Percentiles rank a stretch among this genome's conserved stretches.
Evolutionary conservation across 2,797 vertebrate species (phyloP).

Genomic region (Rallus crepitans): DNA sequence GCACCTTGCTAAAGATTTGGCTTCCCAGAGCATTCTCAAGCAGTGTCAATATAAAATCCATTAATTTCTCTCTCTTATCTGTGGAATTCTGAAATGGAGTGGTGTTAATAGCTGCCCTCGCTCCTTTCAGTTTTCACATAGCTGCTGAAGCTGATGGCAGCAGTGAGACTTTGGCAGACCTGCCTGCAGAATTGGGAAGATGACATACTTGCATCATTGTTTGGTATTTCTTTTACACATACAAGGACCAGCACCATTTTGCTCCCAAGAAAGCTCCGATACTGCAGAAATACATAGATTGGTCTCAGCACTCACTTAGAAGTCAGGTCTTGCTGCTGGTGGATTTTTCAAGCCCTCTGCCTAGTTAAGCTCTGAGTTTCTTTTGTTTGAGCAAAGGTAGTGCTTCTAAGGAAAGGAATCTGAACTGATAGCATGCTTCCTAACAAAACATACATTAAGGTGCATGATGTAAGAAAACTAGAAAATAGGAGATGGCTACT

Average conservation of each 20-base stretch:
- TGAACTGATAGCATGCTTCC: not conserved
- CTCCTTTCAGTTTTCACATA: not conserved
- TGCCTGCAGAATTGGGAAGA: not conserved
- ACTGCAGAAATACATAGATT: not conserved
- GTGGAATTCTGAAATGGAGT: rapidly evolving
- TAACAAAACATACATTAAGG: not conserved
- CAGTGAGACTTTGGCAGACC: not conserved
- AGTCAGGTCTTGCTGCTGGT: not conserved
- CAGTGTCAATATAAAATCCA: not conserved
- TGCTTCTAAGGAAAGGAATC: not conserved
- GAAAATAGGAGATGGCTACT: not conserved
- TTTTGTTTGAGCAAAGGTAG: not conserved
- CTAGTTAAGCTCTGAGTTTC: not conserved
- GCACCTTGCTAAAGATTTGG: not conserved
- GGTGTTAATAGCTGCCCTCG: not conserved
- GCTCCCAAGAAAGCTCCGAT: not conserved
- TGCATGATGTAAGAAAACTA: not conserved
- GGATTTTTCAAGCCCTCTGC: not conserved
- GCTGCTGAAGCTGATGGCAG: not conserved
- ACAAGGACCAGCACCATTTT: not conserved
- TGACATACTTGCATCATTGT: not conserved
- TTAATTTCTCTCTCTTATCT: not conserved
- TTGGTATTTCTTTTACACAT: not conserved
- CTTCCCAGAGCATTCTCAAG: not conserved
- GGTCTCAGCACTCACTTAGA: not conserved